Percentiles rank a stretch among this genome's conserved stretches.
These are phyloP conservation scores for Acipenser ruthenus DNA, from an alignment of 2,797 vertebrate genomes.

Conservation along the genomic window DNA sequence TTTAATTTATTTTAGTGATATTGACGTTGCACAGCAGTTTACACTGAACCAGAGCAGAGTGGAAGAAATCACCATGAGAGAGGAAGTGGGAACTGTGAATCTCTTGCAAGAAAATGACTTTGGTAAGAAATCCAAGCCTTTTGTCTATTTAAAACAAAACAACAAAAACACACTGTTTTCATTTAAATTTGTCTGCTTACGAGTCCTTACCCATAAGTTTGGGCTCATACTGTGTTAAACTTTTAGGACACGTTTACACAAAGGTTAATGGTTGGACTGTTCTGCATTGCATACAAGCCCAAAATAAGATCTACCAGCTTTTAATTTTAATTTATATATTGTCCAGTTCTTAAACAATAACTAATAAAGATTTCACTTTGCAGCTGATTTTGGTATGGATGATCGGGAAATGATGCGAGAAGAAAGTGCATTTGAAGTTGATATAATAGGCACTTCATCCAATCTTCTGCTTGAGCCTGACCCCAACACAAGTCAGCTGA, in stretches of 20 bases:
- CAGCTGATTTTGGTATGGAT: slow-evolving; percentile 97
- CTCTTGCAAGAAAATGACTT: slow-evolving; percentile 96
- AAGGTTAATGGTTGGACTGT: no score
- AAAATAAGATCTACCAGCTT: no score
- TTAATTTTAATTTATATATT: no score
- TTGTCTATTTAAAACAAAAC: background rate
- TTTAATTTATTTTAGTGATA: slow-evolving; percentile 70
- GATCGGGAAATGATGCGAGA: slow-evolving; percentile 96
- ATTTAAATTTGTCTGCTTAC: no score
- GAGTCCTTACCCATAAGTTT: no score
- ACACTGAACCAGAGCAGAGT: slow-evolving; percentile 97
- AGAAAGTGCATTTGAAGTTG: slow-evolving; percentile 88
- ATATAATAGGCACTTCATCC: slow-evolving; percentile 82
- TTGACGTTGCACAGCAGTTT: slow-evolving; percentile 98
- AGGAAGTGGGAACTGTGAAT: slow-evolving; percentile 94
- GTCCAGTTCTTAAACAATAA: background rate
- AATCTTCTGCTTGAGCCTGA: slow-evolving; percentile 89
- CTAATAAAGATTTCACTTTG: slow-evolving; percentile 14
- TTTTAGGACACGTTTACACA: no score
- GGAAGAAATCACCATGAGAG: slow-evolving; percentile 98
- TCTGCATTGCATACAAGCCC: no score
- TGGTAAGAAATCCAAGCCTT: slow-evolving; percentile 54
- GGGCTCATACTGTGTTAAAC: no score
- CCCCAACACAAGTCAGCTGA: slow-evolving; percentile 79
- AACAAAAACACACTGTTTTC: no score